Conservation (phyloP, 2,113 vertebrate species). For the Megaceryle maxima region DNA sequence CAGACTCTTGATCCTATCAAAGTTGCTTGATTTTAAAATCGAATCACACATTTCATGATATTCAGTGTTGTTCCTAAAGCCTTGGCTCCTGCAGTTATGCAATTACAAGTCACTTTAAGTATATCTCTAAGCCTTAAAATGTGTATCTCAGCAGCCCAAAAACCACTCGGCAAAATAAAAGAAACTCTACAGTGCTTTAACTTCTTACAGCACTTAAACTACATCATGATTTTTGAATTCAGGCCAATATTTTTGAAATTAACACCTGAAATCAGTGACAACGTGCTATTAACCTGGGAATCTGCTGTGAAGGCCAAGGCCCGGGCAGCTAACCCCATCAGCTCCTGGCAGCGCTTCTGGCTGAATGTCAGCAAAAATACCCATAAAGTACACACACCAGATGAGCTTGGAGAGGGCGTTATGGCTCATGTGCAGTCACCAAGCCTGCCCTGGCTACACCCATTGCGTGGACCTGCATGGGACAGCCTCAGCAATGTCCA, state of each 20-base stretch:
- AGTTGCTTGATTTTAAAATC: constrained; percentile 13
- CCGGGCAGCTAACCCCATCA: neutral
- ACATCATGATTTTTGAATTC: neutral
- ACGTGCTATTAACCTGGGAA: neutral
- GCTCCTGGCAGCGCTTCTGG: neutral
- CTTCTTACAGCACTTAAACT: neutral
- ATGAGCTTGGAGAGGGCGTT: neutral
- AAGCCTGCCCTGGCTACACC: neutral
- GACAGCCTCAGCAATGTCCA: neutral
- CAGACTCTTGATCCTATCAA: neutral
- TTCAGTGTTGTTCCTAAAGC: neutral
- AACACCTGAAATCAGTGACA: neutral
- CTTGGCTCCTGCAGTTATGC: neutral
- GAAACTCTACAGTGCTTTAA: neutral
- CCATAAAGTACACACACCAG: rapidly evolving
- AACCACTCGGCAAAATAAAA: neutral
- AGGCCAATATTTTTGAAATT: neutral
- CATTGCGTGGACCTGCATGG: rapidly evolving
- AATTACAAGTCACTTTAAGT: neutral
- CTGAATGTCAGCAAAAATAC: neutral
- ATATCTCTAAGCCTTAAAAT: neutral
- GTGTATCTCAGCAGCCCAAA: neutral
- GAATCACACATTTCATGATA: neutral
- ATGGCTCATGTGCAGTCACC: rapidly evolving
- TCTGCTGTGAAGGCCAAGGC: neutral